Conservation (phyloP, 2,797 vertebrate species). For the Enteromius viviparus region DNA sequence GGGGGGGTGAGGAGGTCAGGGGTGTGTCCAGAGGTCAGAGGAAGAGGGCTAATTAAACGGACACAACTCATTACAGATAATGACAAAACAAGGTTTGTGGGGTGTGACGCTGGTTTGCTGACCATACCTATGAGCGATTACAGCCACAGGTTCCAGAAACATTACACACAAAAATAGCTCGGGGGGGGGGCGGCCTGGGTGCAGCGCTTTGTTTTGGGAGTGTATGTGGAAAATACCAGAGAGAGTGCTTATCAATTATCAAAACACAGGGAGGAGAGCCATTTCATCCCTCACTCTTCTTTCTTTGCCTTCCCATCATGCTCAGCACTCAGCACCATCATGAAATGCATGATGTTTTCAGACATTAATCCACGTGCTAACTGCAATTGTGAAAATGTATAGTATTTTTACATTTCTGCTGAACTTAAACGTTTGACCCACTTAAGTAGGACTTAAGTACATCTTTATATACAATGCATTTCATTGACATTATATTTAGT, state of each 20-base stretch:
- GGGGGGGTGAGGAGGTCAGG: too few species aligned
- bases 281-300: not conserved
- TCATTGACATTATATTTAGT: too few species aligned
- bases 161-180: not conserved
- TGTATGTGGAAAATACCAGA: conserved; percentile 15
- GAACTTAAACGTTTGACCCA: not conserved
- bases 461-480: not conserved
- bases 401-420: not conserved
- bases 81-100: not conserved
- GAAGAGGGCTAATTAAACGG: not conserved
- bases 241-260: conserved; percentile 15
- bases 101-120: conserved; percentile 4
- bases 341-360: too few species aligned
- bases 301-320: not conserved
- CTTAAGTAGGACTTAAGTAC: not conserved
- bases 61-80: conserved; percentile 20
- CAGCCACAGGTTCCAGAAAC: not conserved
- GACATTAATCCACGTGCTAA: not conserved
- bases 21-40: conserved; percentile 38
- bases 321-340: too few species aligned
- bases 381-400: not conserved
- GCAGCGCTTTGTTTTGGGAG: conserved; percentile 13
- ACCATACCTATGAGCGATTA: conserved; percentile 1
- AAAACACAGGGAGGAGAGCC: conserved; percentile 18
- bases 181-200: not conserved